These are phyloP conservation scores for Temnothorax unifasciatus DNA, from an alignment of 2,888 invertebrate genomes.

Conservation along the genomic window DNA sequence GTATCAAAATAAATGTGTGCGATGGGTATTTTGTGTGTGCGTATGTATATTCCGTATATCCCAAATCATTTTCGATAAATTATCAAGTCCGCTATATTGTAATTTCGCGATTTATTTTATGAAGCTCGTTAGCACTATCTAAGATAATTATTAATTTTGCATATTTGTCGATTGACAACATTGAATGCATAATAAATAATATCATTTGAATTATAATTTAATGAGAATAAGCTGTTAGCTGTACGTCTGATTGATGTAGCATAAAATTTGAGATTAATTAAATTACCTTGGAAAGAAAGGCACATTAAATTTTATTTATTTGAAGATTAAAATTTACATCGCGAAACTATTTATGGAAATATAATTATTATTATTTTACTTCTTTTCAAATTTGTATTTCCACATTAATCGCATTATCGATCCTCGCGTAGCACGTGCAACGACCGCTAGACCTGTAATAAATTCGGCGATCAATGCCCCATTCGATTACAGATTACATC, in stretches of 20 bases:
- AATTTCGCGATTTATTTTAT: background rate
- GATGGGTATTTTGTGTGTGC: background rate
- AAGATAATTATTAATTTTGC: slow-evolving; percentile 13
- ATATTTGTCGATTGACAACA: background rate
- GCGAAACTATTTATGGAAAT: background rate
- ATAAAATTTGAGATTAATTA: background rate
- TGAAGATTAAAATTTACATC: background rate
- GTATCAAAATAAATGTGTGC: background rate
- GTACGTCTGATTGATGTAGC: background rate
- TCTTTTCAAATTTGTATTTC: background rate
- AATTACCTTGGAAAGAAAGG: background rate
- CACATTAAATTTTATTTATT: background rate
- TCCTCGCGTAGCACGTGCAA: background rate
- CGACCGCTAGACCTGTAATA: background rate
- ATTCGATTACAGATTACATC: slow-evolving; percentile 37
- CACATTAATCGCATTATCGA: background rate
- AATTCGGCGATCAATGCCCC: background rate
- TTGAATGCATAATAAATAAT: background rate
- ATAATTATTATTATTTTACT: background rate
- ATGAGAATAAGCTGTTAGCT: background rate
- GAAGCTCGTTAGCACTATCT: background rate
- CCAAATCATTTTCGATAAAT: background rate
- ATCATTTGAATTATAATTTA: background rate
- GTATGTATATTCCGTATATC: background rate
- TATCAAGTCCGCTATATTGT: background rate